phyloP scores from a whole-genome alignment of 2,888 invertebrate species.

The Epistrophe grossulariae region DNA sequence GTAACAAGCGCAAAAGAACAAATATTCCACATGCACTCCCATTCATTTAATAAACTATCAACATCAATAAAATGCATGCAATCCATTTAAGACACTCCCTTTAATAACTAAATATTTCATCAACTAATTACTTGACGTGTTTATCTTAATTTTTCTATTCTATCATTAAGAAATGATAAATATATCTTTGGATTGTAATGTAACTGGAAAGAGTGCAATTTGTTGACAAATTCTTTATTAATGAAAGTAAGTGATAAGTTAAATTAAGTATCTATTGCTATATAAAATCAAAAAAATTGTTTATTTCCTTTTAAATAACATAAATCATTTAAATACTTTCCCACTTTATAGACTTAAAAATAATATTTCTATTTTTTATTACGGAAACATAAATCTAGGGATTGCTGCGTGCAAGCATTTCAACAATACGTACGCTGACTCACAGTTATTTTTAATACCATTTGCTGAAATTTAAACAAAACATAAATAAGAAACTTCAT shows the following conservation, averaged over 20 bases:
- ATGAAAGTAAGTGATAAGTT: not conserved
- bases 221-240: not conserved
- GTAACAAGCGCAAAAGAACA: not conserved
- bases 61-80: conserved; percentile 34
- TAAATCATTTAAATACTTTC: not conserved
- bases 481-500: not conserved
- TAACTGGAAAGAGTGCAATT: too few species aligned
- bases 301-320: not conserved
- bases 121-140: conserved; percentile 16
- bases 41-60: conserved; percentile 22
- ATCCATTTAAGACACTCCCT: conserved; percentile 25
- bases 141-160: not conserved
- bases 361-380: not conserved
- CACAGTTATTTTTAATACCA: conserved; percentile 82
- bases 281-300: not conserved
- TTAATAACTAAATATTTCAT: conserved; percentile 47
- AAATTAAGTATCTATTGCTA: not conserved
- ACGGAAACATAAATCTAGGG: conserved; percentile 80
- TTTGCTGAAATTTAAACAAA: conserved; percentile 68
- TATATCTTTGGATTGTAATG: too few species aligned
- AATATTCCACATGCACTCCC: not conserved
- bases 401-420: conserved; percentile 79
- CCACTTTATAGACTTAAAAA: not conserved
- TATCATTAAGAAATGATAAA: conserved; percentile 24
- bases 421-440: conserved; percentile 80